These are phyloP conservation scores for Lamprotornis superbus DNA, from an alignment of 2,113 vertebrate species.

Conservation along the genomic window DNA sequence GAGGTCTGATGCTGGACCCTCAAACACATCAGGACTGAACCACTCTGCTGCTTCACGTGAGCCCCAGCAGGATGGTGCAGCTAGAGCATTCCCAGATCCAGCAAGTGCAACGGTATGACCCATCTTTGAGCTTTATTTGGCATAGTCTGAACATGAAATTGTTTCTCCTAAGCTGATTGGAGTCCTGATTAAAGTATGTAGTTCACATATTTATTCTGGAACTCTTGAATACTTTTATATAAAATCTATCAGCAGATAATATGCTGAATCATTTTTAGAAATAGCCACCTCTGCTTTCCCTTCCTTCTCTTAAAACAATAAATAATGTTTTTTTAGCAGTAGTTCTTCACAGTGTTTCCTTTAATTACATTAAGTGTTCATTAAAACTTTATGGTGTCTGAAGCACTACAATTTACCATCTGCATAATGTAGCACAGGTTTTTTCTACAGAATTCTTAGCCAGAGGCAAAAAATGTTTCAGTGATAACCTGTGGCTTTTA, in stretches of 20 bases:
- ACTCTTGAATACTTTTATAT: background rate
- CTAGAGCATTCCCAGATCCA: constrained; percentile 60
- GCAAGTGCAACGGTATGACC: constrained; percentile 51
- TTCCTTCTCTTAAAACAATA: background rate
- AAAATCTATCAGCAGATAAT: background rate
- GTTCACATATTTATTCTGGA: background rate
- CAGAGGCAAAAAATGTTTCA: background rate
- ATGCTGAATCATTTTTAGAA: background rate
- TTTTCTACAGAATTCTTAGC: background rate
- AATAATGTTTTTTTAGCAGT: background rate
- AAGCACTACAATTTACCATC: background rate
- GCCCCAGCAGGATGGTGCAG: constrained; percentile 51
- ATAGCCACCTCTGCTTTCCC: background rate
- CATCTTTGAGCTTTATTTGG: background rate
- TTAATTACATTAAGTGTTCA: background rate
- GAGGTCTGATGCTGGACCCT: constrained; percentile 64
- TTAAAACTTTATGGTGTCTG: background rate
- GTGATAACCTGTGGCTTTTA: background rate
- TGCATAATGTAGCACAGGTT: background rate
- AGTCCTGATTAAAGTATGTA: background rate
- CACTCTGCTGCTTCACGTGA: constrained; percentile 38
- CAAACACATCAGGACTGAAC: constrained; percentile 25
- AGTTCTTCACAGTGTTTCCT: background rate
- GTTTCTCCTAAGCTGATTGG: background rate
- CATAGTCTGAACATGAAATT: background rate